Evolutionary conservation across 2,797 vertebrate genomes (phyloP).

Genomic region (Helarctos malayanus): DNA sequence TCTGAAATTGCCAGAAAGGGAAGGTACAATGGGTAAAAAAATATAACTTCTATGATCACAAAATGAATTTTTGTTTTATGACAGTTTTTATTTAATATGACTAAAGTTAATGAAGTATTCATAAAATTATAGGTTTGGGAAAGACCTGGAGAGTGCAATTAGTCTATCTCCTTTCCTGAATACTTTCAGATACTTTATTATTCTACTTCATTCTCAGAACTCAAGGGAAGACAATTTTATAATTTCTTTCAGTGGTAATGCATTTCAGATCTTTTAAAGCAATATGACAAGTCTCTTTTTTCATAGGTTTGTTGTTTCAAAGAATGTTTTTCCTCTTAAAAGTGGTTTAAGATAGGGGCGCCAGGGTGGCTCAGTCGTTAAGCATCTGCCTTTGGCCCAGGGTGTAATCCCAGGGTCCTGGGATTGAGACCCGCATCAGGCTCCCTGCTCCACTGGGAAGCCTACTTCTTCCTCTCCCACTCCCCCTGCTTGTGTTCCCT

Average conservation of each 20-base stretch:
- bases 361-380: too few relatives aligned
- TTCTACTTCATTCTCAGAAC: slow-evolving; percentile 51
- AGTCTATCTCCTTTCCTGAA: neutral
- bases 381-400: too few relatives aligned
- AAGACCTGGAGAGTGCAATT: slow-evolving; percentile 52
- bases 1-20: slow-evolving; percentile 30
- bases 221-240: neutral
- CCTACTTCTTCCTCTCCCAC: too few relatives aligned
- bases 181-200: slow-evolving; percentile 44
- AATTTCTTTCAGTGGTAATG: neutral
- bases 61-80: slow-evolving; percentile 65
- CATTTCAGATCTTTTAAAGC: slow-evolving; percentile 6
- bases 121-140: slow-evolving; percentile 60
- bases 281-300: neutral
- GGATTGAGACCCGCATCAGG: too few relatives aligned
- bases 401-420: too few relatives aligned
- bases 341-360: neutral
- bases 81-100: slow-evolving; percentile 65
- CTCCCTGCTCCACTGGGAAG: too few relatives aligned
- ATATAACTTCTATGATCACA: neutral
- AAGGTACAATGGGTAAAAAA: neutral
- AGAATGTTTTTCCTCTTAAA: neutral
- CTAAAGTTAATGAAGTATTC: slow-evolving; percentile 64
- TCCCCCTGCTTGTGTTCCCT: too few relatives aligned
- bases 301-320: neutral